A percentile compares a stretch with the other conserved stretches of the same genome.
Evolutionary conservation across 2,113 vertebrate genomes (phyloP).

Genomic region (Pseudopodoces humilis): DNA sequence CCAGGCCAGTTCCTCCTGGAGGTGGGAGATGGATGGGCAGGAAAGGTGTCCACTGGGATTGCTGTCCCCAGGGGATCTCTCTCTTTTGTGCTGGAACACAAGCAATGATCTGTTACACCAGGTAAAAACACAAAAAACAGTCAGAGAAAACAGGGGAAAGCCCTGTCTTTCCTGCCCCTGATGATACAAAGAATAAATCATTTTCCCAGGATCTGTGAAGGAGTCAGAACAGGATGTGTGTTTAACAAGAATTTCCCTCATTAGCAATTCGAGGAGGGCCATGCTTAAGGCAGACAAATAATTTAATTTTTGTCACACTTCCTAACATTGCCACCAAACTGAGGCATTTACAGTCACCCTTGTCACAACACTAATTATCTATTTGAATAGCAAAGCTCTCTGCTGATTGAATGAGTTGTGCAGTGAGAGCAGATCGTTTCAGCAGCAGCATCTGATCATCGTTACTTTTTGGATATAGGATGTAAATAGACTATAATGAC

Average conservation of each 20-base stretch:
- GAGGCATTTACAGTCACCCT: conserved; percentile 29
- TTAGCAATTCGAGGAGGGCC: neutral
- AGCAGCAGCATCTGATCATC: neutral
- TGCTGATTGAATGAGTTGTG: conserved; percentile 14
- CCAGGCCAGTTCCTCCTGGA: fast-evolving
- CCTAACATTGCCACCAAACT: conserved; percentile 30
- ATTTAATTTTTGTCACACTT: conserved; percentile 48
- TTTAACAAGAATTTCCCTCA: neutral
- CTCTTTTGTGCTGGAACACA: neutral
- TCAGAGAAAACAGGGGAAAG: neutral
- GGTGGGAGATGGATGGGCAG: neutral
- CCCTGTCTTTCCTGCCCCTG: neutral
- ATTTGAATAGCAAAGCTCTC: conserved; percentile 20
- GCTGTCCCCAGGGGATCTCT: neutral
- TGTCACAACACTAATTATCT: conserved; percentile 62
- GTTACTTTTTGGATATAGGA: neutral
- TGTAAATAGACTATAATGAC: neutral
- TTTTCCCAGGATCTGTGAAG: neutral
- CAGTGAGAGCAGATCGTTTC: neutral
- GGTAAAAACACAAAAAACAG: neutral
- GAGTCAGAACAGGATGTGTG: neutral
- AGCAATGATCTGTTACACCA: neutral
- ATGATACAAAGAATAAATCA: neutral
- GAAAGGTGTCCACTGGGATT: fast-evolving
- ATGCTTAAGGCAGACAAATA: conserved; percentile 1